A percentile compares a stretch with the other conserved stretches of the same genome.
Conservation (phyloP, 2,888 invertebrate genomes). For the Heliconius sara region DNA sequence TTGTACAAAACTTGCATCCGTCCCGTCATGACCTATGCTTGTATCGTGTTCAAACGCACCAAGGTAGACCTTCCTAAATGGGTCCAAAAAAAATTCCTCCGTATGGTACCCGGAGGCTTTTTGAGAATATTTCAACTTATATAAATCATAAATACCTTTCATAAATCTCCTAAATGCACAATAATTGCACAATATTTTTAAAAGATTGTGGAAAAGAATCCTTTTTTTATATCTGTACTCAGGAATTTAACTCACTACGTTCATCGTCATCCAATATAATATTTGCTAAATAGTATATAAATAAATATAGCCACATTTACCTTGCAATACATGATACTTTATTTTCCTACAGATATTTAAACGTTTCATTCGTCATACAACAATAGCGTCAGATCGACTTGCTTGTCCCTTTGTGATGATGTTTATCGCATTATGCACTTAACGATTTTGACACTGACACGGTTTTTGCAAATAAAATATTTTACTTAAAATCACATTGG, state of each 20-base stretch:
- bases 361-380: slow-evolving; percentile 23
- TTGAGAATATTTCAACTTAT: not conserved
- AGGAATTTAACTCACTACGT: not conserved
- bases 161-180: too few relatives aligned
- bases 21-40: too few relatives aligned
- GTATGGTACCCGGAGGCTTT: too few relatives aligned
- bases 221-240: not conserved
- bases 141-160: not conserved
- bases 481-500: not conserved
- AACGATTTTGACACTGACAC: slow-evolving; percentile 34
- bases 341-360: not conserved
- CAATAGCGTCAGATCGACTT: slow-evolving; percentile 17
- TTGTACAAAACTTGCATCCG: too few relatives aligned
- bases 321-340: not conserved
- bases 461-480: slow-evolving; percentile 31
- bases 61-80: too few relatives aligned
- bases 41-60: too few relatives aligned
- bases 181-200: not conserved
- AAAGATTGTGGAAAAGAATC: not conserved
- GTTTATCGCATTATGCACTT: slow-evolving; percentile 37
- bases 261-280: not conserved
- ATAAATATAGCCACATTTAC: not conserved
- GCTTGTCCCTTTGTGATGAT: slow-evolving; percentile 36
- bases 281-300: not conserved
- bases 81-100: too few relatives aligned